Evolutionary conservation across 2,113 vertebrate species (phyloP).

Genomic region (Vimba vimba): DNA sequence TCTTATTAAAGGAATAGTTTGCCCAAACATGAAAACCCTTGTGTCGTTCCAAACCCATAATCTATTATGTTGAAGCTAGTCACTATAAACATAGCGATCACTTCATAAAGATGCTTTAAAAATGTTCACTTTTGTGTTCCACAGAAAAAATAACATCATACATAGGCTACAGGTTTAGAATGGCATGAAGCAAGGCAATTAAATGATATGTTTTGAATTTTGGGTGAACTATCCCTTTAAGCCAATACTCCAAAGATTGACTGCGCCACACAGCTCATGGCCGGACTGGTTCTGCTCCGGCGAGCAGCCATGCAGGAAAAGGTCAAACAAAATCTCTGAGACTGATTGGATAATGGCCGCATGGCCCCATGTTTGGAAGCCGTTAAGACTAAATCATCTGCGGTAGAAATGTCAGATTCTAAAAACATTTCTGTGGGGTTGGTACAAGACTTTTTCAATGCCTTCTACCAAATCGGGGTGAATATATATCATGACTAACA

Average conservation of each 20-base stretch:
- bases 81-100: background rate
- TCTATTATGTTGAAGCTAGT: background rate
- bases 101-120: background rate
- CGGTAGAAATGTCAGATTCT: slow-evolving; percentile 49
- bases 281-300: slow-evolving; percentile 25
- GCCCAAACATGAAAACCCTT: background rate
- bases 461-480: background rate
- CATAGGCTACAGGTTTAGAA: background rate
- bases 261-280: background rate
- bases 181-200: background rate
- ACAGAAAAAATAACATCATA: background rate
- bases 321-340: slow-evolving; percentile 50
- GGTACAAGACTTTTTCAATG: slow-evolving; percentile 25
- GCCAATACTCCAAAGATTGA: background rate
- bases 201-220: background rate
- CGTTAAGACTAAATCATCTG: slow-evolving; percentile 33
- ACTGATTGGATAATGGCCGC: slow-evolving; percentile 45
- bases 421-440: slow-evolving; percentile 19
- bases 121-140: background rate
- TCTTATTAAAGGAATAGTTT: background rate
- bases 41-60: background rate
- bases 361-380: slow-evolving; percentile 30
- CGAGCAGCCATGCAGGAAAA: slow-evolving; percentile 36
- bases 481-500: background rate
- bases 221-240: background rate